phyloP scores from a whole-genome alignment of 1,140 invertebrate species.

The Palaemon carinicauda region DNA sequence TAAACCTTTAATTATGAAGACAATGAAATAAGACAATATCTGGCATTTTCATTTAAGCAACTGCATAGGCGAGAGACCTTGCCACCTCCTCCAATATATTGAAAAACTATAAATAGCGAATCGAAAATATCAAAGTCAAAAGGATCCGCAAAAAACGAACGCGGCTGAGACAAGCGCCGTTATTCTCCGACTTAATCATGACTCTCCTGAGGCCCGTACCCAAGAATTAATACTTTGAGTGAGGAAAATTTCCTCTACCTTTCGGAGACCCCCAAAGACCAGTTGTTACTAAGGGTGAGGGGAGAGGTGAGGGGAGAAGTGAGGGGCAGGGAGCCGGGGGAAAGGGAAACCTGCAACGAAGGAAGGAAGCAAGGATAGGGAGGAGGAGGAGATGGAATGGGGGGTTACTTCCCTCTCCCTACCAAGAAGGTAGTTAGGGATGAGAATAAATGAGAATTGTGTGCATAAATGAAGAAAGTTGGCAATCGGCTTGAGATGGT shows the following conservation, averaged over 20 bases:
- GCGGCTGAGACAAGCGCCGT: slow-evolving; percentile 47
- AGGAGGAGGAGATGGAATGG: no score
- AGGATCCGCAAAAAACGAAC: slow-evolving; percentile 27
- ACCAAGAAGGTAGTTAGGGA: slow-evolving; percentile 53
- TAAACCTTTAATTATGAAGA: no score
- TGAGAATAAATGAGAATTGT: slow-evolving; percentile 53
- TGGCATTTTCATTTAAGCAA: no score
- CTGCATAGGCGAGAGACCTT: no score
- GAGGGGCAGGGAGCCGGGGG: slow-evolving; percentile 38
- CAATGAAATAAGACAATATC: no score
- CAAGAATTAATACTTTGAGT: slow-evolving; percentile 52
- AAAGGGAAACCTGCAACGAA: no score
- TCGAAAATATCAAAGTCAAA: slow-evolving; percentile 47
- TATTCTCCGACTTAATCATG: slow-evolving; percentile 51
- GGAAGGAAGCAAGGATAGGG: no score
- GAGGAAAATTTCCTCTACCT: slow-evolving; percentile 53
- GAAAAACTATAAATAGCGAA: slow-evolving; percentile 47
- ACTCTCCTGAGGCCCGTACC: slow-evolving; percentile 26
- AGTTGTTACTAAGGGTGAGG: slow-evolving; percentile 25
- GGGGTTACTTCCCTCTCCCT: no score
- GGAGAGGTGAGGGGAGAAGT: slow-evolving; percentile 1
- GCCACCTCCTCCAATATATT: slow-evolving; percentile 39
- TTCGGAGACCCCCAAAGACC: slow-evolving; percentile 41
- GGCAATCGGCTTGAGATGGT: slow-evolving; percentile 50
- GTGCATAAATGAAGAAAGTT: slow-evolving; percentile 55